Evolutionary conservation across 2,797 vertebrate species (phyloP).

Genomic region (Clamator glandarius): DNA sequence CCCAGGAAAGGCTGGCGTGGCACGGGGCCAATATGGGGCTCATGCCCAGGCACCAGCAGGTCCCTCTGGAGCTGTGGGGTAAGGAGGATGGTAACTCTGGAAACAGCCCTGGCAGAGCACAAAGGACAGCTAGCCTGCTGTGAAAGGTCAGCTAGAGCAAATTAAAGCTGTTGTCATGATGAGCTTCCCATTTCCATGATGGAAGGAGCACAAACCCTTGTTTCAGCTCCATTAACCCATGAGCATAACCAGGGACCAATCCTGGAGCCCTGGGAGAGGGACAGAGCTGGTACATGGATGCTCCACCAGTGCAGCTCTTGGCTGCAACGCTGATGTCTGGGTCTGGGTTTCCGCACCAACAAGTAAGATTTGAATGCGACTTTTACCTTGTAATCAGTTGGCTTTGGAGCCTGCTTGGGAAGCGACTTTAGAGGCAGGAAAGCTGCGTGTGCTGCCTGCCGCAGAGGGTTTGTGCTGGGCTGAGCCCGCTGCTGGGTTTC

Average conservation of each 20-base stretch:
- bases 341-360: not conserved
- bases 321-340: accelerated
- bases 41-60: not conserved
- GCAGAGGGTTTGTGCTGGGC: accelerated
- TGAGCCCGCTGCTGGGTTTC: not conserved
- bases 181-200: slow-evolving; percentile 22
- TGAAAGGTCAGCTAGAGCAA: slow-evolving; percentile 31
- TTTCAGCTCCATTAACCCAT: slow-evolving; percentile 1
- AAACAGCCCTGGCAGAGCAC: not conserved
- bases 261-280: not conserved
- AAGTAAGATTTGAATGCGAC: not conserved
- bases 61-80: accelerated
- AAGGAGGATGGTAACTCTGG: not conserved
- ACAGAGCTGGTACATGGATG: accelerated
- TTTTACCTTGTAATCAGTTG: not conserved
- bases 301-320: not conserved
- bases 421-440: not conserved
- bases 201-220: not conserved
- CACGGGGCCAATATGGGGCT: accelerated
- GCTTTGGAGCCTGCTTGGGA: not conserved
- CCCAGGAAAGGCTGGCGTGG: not conserved
- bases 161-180: not conserved
- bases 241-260: not conserved
- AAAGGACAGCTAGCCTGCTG: accelerated
- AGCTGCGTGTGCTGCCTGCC: not conserved